Base-by-base conservation (phyloP, 2,113 vertebrate species). In the Pedionomus torquatus region DNA sequence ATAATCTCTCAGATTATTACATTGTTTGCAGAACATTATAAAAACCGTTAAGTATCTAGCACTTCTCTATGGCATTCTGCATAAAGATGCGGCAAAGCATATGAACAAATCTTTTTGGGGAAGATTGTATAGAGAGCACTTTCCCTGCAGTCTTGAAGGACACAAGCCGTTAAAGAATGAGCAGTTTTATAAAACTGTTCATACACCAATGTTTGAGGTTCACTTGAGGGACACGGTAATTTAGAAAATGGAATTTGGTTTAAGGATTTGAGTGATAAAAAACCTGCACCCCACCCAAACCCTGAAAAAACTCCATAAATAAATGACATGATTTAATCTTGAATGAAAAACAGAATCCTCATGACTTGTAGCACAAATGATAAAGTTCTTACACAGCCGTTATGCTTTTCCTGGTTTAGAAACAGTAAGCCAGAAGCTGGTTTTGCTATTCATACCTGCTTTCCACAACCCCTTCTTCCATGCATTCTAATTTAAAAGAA, bases 401-500 rank as follows among this genome's bases (percentile, higher is more conserved):
- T 55, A 23, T 1, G 10, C 44, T 92, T 94, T 94, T 55, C 24
- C 49, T 83, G 9, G 17, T 93, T 87, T 52, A 65, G 77, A 83
- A 83, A 86, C 48, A 76, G 52, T 41, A 93, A 54, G 63, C 15
- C 25, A 87, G 44, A 79, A 81, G 77, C 57, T 87, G 70, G 4
- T 69, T 70, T 82, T 74, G 52, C 49, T 87, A 74, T 91, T 79
- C 88, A 74, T 91, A 90, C 82, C 78, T 95, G 88, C 48, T 84
- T 91, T 88, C 64, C 64, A 64, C 35, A 92, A 46, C 7, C 23
- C 77, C 39, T 78, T 77, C 66, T 89, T 88, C 55, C 9, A 3
- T 4, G 35, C 70, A 84, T 95, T 96, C 84, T 97, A 97, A 96
- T 94, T 97, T 94, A 92, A 95, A 97, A 92, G 77, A 95, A 95